Evolutionary conservation across 2,888 invertebrate genomes (phyloP), one percentile per base, ranked within the genome.

Genomic region (Aricia artaxerxes): DNA sequence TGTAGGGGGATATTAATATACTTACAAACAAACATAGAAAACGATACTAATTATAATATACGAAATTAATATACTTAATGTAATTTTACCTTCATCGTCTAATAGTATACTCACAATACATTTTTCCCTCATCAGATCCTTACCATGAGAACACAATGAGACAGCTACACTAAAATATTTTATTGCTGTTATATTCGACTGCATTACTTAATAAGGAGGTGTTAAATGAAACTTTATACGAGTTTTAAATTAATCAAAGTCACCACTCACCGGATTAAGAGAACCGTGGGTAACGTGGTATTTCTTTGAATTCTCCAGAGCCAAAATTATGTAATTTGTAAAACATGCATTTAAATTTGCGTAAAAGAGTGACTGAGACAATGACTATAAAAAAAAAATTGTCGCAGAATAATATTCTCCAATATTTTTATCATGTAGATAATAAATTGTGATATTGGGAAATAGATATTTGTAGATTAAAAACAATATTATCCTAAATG

Each of bases 91-190:
- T 64, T 24, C 64, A 61, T 61, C 9, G 31, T n/a, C n/a, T 60
- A 24, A 24, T 61, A 7, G 7, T 2, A n/a, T 61, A 61, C 24
- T 24, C 24, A 24, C 24, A 64, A 24, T 64, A 24, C 64, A 7
- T 61, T 60, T n/a, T 6, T n/a, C 64, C 24, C 24, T 64, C 11
- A 64, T 64, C 31, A 31, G 31, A 4, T 64, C 24, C 64, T 31
- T 31, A 64, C 31, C 4, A 24, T 64, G 4, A 9, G 24, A 64
- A 64, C 31, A 64, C 64, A 64, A 4, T 31, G 9, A 11, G 64
- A 64, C 64, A 64, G 64, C 64, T 64, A 24, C 11, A 64, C 31
- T 64, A 31, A 64, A 64, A 31, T 64, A 31, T 64, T 61, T 61
- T 61, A 61, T 61, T 61, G 11, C 64, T 31, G 4, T 61, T 61